A percentile compares a stretch with the other conserved stretches of the same genome.
These are phyloP conservation scores for Sinopyrophorus schimmeli DNA, from an alignment of 2,888 invertebrate species.

Conservation along the genomic window DNA sequence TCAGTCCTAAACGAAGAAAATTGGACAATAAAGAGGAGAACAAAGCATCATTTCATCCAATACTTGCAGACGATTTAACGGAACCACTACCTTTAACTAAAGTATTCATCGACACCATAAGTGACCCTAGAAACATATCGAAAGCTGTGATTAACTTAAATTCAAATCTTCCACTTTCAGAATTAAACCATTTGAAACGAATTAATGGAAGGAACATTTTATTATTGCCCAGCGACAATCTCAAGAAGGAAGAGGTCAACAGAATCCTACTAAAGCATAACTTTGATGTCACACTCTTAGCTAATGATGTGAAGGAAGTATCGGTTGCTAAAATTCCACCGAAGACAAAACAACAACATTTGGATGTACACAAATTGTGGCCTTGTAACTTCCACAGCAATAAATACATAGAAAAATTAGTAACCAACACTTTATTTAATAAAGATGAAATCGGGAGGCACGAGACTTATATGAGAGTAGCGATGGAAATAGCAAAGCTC, in stretches of 20 bases:
- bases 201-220: slow-evolving; percentile 66
- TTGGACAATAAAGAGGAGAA: slow-evolving; percentile 3
- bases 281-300: slow-evolving; percentile 59
- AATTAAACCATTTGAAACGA: slow-evolving; percentile 73
- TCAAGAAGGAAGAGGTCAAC: slow-evolving; percentile 41
- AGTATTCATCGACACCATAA: slow-evolving; percentile 65
- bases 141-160: slow-evolving; percentile 63
- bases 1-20: slow-evolving; percentile 29
- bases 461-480: slow-evolving; percentile 62
- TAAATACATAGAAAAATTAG: slow-evolving; percentile 69
- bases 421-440: slow-evolving; percentile 65
- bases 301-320: slow-evolving; percentile 58
- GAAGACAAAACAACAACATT: slow-evolving; percentile 68
- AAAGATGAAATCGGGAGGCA: slow-evolving; percentile 60
- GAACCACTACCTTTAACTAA: slow-evolving; percentile 58
- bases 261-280: slow-evolving; percentile 53
- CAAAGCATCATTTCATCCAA: slow-evolving; percentile 45
- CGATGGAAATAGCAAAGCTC: slow-evolving; percentile 59
- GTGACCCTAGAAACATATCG: slow-evolving; percentile 65
- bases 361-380: slow-evolving; percentile 67
- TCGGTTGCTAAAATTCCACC: slow-evolving; percentile 67
- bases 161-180: slow-evolving; percentile 62
- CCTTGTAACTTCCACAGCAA: slow-evolving; percentile 85
- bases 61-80: slow-evolving; percentile 61
- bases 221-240: slow-evolving; percentile 54